phyloP scores from a whole-genome alignment of 1,140 invertebrate genomes.

The Drosophila sp. region DNA sequence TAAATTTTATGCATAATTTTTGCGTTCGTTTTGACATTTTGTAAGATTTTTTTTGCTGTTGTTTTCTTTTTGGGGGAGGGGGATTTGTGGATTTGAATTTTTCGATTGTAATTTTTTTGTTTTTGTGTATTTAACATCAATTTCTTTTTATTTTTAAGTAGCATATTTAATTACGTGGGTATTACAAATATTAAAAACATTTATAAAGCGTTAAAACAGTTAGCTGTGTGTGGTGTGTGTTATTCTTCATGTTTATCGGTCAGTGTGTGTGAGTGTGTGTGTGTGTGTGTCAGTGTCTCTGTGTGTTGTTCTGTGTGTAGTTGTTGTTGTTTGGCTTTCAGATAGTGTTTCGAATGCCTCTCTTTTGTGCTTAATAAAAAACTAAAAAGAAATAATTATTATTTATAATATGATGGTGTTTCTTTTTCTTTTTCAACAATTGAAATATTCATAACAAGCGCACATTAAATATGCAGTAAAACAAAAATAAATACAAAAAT shows the following conservation, averaged over 20 bases:
- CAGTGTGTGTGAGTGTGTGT: slow-evolving; percentile 22
- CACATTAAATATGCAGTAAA: slow-evolving; percentile 47
- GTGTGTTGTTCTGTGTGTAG: slow-evolving; percentile 25
- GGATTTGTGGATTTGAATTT: slow-evolving; percentile 27
- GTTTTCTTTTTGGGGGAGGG: slow-evolving; percentile 15
- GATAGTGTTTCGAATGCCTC: slow-evolving; percentile 40
- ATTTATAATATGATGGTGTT: slow-evolving; percentile 13
- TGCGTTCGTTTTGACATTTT: slow-evolving; percentile 45
- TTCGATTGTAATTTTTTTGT: slow-evolving; percentile 21
- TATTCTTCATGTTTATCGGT: too few species aligned
- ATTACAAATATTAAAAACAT: slow-evolving; percentile 50
- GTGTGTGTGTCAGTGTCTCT: slow-evolving; percentile 17
- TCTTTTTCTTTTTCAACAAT: slow-evolving; percentile 35
- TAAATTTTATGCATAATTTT: slow-evolving; percentile 53
- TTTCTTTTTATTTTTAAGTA: slow-evolving; percentile 45
- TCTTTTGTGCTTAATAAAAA: slow-evolving; percentile 48
- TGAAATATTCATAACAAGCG: slow-evolving; percentile 43
- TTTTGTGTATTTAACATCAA: slow-evolving; percentile 23
- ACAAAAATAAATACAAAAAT: slow-evolving; percentile 41
- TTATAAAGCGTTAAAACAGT: slow-evolving; percentile 52
- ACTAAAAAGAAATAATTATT: slow-evolving; percentile 28
- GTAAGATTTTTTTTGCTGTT: slow-evolving; percentile 26
- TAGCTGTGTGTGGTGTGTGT: slow-evolving; percentile 44
- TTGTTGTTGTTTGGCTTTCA: slow-evolving; percentile 47
- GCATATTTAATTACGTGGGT: slow-evolving; percentile 56